A percentile compares a stretch with the other conserved stretches of the same genome.
These are phyloP conservation scores for Cydia fagiglandana DNA, from an alignment of 1,140 invertebrate species.

Conservation along the genomic window DNA sequence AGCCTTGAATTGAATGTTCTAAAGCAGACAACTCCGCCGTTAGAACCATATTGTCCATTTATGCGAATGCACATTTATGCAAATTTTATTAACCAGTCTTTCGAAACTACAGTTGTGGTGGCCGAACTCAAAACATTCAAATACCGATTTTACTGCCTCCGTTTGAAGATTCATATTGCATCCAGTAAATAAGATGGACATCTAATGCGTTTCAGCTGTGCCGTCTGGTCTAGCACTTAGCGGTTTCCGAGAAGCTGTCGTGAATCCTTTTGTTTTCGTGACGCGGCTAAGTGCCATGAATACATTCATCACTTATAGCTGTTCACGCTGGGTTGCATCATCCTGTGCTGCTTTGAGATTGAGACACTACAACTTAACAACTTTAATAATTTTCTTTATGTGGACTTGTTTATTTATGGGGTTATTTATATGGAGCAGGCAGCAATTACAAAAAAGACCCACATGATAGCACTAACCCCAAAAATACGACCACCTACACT, in stretches of 20 bases:
- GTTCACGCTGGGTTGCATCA: not conserved
- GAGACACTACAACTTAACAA: not conserved
- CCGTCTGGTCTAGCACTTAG: not conserved
- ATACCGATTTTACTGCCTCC: not conserved
- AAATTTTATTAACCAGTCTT: not conserved
- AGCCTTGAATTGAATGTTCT: not conserved
- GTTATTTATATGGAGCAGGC: no score
- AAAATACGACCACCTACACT: no score
- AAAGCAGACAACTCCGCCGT: not conserved
- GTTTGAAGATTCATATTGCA: not conserved
- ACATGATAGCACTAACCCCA: no score
- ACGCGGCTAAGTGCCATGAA: constrained; percentile 10
- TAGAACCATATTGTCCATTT: constrained; percentile 1
- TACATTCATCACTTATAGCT: constrained; percentile 8
- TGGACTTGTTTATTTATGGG: no score
- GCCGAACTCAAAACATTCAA: not conserved
- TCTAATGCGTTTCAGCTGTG: not conserved
- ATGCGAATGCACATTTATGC: constrained; percentile 7
- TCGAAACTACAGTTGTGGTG: not conserved
- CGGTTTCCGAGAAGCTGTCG: constrained; percentile 20
- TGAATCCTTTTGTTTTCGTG: constrained; percentile 15
- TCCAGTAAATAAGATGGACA: not conserved
- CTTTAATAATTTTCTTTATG: no score
- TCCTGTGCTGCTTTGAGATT: not conserved
- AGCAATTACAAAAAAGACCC: no score